A percentile compares a stretch with the other conserved stretches of the same genome.
Evolutionary conservation across 2,888 invertebrate species (phyloP).

Genomic region (Xanthorhoe designata): DNA sequence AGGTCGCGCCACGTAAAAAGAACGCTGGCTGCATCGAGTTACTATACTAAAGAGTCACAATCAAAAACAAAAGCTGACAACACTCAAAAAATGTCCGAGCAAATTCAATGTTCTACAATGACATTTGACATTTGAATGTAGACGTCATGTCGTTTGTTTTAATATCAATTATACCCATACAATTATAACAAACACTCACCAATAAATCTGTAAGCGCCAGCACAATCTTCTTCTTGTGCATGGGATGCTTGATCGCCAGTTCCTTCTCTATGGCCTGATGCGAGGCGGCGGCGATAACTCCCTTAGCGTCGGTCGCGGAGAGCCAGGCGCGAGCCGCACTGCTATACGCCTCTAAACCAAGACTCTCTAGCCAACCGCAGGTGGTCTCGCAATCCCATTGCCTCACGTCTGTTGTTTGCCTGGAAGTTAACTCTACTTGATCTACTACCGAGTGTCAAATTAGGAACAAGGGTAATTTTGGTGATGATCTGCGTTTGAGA

Average conservation of each 20-base stretch:
- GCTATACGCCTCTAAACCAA: slow-evolving; percentile 92
- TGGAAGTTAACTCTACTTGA: slow-evolving; percentile 49
- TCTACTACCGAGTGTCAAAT: too few relatives aligned
- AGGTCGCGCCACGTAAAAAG: too few relatives aligned
- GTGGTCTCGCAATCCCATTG: slow-evolving; percentile 93
- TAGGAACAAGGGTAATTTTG: too few relatives aligned
- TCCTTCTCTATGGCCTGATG: slow-evolving; percentile 95
- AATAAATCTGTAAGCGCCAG: slow-evolving; percentile 89
- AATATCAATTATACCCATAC: too few relatives aligned
- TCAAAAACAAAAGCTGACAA: too few relatives aligned
- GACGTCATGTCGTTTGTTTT: too few relatives aligned
- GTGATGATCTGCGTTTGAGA: too few relatives aligned
- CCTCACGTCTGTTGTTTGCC: slow-evolving; percentile 90
- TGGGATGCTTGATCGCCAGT: slow-evolving; percentile 91
- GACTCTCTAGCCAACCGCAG: slow-evolving; percentile 92
- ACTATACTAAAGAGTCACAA: too few relatives aligned
- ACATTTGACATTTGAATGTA: too few relatives aligned
- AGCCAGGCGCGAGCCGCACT: slow-evolving; percentile 94
- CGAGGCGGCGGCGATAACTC: slow-evolving; percentile 89
- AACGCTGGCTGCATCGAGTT: too few relatives aligned
- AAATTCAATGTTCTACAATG: too few relatives aligned
- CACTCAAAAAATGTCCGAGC: too few relatives aligned
- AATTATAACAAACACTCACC: slow-evolving; percentile 53
- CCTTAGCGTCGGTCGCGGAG: slow-evolving; percentile 88
- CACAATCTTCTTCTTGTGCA: slow-evolving; percentile 97